Percentiles rank a stretch among this genome's conserved stretches.
Evolutionary conservation across 2,888 invertebrate species (phyloP).

Genomic region (Chloromyia formosa): DNA sequence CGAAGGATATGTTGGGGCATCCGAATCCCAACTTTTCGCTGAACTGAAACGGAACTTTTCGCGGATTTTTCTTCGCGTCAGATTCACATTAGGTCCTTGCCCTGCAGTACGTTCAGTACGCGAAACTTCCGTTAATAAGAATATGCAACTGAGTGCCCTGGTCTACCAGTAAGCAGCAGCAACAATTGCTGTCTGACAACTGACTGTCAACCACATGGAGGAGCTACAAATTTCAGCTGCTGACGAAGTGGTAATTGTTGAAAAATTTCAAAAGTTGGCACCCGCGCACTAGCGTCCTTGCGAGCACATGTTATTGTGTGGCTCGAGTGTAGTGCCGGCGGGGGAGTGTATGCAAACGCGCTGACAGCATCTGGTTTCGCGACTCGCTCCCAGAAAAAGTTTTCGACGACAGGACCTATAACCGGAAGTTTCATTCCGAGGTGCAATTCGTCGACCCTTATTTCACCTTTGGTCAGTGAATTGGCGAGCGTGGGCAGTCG

Average conservation of each 20-base stretch:
- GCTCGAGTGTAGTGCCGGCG: slow-evolving; percentile 1
- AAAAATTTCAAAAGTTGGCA: slow-evolving; percentile 14
- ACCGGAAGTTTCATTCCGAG: slow-evolving; percentile 16
- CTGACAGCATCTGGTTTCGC: background rate
- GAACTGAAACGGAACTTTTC: background rate
- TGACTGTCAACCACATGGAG: slow-evolving; percentile 18
- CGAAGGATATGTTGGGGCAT: too few species aligned
- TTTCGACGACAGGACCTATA: background rate
- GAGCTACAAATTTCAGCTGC: background rate
- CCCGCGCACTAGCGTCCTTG: slow-evolving; percentile 23
- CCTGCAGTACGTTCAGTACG: background rate
- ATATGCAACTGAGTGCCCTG: background rate
- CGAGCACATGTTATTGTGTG: slow-evolving; percentile 29
- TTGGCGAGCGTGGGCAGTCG: background rate
- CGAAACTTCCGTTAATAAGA: background rate
- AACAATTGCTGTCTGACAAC: slow-evolving; percentile 33
- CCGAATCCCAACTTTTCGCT: too few species aligned
- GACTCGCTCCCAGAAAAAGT: background rate
- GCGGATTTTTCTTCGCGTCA: background rate
- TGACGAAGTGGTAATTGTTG: slow-evolving; percentile 21
- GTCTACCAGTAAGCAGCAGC: slow-evolving; percentile 10
- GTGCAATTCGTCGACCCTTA: background rate
- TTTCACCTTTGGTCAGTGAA: background rate
- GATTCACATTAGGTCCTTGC: slow-evolving; percentile 2
- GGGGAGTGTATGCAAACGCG: background rate